Evolutionary conservation across 2,888 invertebrate genomes (phyloP).

Genomic region (Hirtodrosophila confusa): DNA sequence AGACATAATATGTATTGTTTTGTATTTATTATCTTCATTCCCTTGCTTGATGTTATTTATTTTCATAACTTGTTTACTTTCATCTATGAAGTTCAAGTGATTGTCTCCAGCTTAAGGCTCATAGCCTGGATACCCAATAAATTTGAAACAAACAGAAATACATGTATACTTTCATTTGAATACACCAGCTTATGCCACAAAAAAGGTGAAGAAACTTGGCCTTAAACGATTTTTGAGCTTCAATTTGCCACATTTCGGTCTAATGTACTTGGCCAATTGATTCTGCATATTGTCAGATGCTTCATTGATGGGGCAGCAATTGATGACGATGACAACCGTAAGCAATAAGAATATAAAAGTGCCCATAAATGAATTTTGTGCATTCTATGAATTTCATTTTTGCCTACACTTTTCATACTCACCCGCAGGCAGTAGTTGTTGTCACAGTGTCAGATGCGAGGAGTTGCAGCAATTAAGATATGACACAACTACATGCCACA

Average conservation of each 20-base stretch:
- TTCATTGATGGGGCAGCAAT: conserved; percentile 23
- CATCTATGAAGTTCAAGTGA: not conserved
- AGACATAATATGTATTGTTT: conserved; percentile 1
- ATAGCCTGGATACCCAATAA: conserved; percentile 5
- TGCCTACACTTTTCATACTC: conserved; percentile 12
- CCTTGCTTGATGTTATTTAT: not conserved
- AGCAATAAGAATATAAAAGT: conserved; percentile 22
- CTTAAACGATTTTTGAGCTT: conserved; percentile 25
- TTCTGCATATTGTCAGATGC: conserved; percentile 24
- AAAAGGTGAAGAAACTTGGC: conserved; percentile 1
- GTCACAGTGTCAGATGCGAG: conserved; percentile 14
- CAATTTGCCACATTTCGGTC: conserved; percentile 12
- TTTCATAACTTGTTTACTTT: conserved; percentile 30
- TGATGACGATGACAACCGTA: conserved; percentile 1
- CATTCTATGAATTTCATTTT: conserved; percentile 13
- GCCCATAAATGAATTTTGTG: conserved; percentile 21
- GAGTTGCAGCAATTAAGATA: conserved; percentile 58
- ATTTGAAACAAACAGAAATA: conserved; percentile 6
- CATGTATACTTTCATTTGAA: not conserved
- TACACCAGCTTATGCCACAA: conserved; percentile 11
- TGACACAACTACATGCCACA: conserved; percentile 26
- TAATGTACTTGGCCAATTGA: conserved; percentile 38
- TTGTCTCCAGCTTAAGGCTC: conserved; percentile 7
- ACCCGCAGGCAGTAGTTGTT: conserved; percentile 1
- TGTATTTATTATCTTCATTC: conserved; percentile 11